Conservation (phyloP, 1,140 invertebrate genomes). For the Sycophaga agraensis region DNA sequence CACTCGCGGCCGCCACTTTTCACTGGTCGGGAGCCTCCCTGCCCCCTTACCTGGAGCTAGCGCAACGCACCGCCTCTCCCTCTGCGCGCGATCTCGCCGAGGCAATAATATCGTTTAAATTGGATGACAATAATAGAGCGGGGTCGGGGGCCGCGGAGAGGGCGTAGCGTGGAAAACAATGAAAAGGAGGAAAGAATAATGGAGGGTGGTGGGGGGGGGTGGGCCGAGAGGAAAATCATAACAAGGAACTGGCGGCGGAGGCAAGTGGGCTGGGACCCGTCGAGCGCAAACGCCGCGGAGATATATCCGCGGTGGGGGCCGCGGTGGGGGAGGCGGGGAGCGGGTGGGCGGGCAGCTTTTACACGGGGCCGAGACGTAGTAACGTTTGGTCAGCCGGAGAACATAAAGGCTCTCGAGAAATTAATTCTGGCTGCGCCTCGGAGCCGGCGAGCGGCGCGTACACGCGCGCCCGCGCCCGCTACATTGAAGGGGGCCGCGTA, state of each 20-base stretch:
- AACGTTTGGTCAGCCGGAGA: constrained; percentile 53
- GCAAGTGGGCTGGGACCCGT: too few species aligned
- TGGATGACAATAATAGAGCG: too few species aligned
- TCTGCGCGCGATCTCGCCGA: too few species aligned
- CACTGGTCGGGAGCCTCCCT: neutral
- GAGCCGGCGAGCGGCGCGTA: neutral
- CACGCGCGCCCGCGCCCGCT: constrained; percentile 1
- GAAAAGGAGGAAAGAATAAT: too few species aligned
- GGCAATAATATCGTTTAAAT: too few species aligned
- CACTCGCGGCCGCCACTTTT: neutral
- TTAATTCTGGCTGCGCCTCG: constrained; percentile 45
- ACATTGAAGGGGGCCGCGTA: constrained; percentile 35
- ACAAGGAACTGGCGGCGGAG: too few species aligned
- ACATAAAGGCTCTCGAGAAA: constrained; percentile 57
- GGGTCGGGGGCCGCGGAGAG: too few species aligned
- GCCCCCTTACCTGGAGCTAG: too few species aligned
- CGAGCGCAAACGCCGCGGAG: too few species aligned
- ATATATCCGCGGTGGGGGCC: neutral
- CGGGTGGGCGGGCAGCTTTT: constrained; percentile 32
- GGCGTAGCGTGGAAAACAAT: too few species aligned
- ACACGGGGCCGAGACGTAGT: constrained; percentile 36
- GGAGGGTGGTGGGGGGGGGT: too few species aligned
- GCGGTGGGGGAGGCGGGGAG: constrained; percentile 17
- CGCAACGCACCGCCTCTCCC: too few species aligned
- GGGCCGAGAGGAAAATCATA: neutral